Conservation (phyloP, 2,888 invertebrate species). For the Yponomeuta sedellus region DNA sequence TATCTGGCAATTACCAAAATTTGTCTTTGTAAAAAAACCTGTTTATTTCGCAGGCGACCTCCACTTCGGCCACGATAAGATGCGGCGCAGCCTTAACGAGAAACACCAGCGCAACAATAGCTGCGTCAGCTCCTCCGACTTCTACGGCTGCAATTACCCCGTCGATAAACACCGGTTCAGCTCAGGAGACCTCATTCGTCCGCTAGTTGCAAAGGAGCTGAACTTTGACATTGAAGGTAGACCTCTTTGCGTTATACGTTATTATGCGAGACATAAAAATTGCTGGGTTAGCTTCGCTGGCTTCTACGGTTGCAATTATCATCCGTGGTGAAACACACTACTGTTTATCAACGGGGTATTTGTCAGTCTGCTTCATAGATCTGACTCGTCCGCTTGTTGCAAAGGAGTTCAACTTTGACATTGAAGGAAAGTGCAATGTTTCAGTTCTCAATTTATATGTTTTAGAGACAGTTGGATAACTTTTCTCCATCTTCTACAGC, state of each 20-base stretch:
- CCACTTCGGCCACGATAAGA: conserved; percentile 62
- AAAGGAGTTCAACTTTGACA: conserved; percentile 60
- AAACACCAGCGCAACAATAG: conserved; percentile 73
- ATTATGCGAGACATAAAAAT: conserved; percentile 39
- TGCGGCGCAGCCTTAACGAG: conserved; percentile 68
- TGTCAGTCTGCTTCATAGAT: conserved; percentile 69
- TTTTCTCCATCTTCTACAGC: too few relatives aligned
- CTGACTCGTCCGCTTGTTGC: conserved; percentile 66
- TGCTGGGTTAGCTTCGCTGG: conserved; percentile 73
- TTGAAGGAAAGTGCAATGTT: too few relatives aligned
- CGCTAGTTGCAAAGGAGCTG: conserved; percentile 63
- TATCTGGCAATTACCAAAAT: too few relatives aligned
- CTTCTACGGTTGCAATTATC: conserved; percentile 74
- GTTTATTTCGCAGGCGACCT: conserved; percentile 55
- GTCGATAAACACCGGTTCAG: conserved; percentile 71
- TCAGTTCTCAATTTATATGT: too few relatives aligned
- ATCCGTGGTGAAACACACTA: conserved; percentile 69
- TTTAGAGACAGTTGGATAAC: too few relatives aligned
- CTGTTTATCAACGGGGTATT: too few relatives aligned
- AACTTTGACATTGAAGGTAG: conserved; percentile 55
- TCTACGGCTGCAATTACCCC: conserved; percentile 73
- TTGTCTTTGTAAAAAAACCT: too few relatives aligned
- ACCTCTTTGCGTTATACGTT: background rate
- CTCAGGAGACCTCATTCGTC: conserved; percentile 66
- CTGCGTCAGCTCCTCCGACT: conserved; percentile 71